Percentiles rank a stretch among this genome's conserved stretches.
Evolutionary conservation across 2,113 vertebrate genomes (phyloP).

Genomic region (Cercopithecus mona): DNA sequence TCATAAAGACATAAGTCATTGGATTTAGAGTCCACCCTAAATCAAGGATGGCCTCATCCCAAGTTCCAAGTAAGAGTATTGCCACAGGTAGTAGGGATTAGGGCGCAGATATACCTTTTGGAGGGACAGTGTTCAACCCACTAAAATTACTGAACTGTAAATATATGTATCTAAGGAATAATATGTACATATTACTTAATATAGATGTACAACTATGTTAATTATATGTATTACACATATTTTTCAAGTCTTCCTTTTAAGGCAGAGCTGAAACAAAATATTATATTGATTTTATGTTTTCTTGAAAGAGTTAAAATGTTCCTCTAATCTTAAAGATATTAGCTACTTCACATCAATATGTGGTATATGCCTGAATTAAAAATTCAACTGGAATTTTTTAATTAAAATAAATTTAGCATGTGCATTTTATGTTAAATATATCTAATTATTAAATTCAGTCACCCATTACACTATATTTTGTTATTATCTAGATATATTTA

Average conservation of each 20-base stretch:
- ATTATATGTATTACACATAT: neutral
- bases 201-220: neutral
- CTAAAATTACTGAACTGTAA: neutral
- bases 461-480: neutral
- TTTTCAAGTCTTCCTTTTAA: neutral
- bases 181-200: neutral
- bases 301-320: neutral
- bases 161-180: neutral
- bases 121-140: neutral
- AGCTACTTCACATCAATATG: neutral
- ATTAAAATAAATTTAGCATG: neutral
- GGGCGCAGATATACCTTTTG: neutral
- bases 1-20: neutral
- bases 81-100: neutral
- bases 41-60: neutral
- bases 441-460: neutral
- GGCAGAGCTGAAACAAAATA: neutral
- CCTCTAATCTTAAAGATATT: neutral
- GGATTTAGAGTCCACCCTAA: neutral
- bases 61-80: neutral
- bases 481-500: neutral
- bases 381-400: slow-evolving; percentile 26
- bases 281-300: neutral
- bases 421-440: neutral
- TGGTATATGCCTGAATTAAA: neutral